These are phyloP conservation scores for Pelobates fuscus DNA, from an alignment of 2,113 vertebrate genomes.

Conservation along the genomic window DNA sequence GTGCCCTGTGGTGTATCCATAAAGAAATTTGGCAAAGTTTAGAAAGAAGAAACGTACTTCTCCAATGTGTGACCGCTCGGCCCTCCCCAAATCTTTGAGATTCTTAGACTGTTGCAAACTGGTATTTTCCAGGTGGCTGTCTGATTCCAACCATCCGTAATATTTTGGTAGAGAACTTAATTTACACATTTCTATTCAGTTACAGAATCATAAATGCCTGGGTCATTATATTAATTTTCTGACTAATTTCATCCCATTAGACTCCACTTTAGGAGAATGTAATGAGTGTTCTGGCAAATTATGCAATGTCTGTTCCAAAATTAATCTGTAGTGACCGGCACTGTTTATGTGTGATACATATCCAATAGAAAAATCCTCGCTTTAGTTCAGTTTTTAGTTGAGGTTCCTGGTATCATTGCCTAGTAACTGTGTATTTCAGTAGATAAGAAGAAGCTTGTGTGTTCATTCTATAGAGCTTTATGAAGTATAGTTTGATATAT, in stretches of 20 bases:
- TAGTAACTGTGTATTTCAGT: too few species aligned
- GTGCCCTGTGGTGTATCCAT: too few species aligned
- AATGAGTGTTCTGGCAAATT: conserved; percentile 28
- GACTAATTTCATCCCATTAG: conserved; percentile 37
- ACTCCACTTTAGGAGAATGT: conserved; percentile 17
- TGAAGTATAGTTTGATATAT: too few species aligned
- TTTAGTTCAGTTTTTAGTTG: background rate
- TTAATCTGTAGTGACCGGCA: conserved; percentile 2
- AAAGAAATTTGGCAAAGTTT: too few species aligned
- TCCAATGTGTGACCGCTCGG: too few species aligned
- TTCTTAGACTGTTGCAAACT: background rate
- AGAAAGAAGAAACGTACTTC: too few species aligned
- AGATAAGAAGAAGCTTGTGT: too few species aligned
- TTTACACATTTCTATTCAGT: conserved; percentile 17
- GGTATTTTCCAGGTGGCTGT: conserved; percentile 17
- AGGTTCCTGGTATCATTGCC: background rate
- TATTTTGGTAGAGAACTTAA: conserved; percentile 12
- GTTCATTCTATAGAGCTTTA: too few species aligned
- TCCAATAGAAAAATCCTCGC: background rate
- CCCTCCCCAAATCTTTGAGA: too few species aligned
- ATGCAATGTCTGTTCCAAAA: conserved; percentile 4
- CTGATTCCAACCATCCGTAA: conserved; percentile 15
- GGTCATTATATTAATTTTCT: conserved; percentile 21
- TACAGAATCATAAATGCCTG: background rate
- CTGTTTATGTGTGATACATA: background rate